A percentile compares a stretch with the other conserved stretches of the same genome.
Evolutionary conservation across 2,113 vertebrate species (phyloP).

Genomic region (Procapra przewalskii): DNA sequence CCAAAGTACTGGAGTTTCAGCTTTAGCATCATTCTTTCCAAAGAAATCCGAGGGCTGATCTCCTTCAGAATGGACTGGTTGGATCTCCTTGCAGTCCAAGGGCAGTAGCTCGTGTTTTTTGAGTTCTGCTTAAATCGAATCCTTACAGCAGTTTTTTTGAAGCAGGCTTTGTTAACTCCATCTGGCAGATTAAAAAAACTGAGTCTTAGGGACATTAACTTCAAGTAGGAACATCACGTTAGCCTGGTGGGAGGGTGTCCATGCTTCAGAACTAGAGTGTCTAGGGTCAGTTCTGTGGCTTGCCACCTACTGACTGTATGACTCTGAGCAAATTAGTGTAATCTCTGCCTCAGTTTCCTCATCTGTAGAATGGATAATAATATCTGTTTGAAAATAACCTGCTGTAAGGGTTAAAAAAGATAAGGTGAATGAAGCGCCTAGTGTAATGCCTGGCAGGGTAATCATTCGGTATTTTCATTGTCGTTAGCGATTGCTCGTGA

Average conservation of each 20-base stretch:
- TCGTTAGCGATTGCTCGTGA: background rate
- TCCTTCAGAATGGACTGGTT: too few relatives aligned
- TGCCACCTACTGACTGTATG: background rate
- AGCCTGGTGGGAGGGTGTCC: background rate
- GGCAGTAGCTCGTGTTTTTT: background rate
- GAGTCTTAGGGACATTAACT: background rate
- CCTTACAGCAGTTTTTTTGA: background rate
- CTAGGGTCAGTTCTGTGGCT: background rate
- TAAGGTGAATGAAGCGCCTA: background rate
- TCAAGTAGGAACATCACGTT: background rate
- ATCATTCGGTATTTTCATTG: background rate
- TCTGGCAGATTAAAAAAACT: slow-evolving; percentile 6
- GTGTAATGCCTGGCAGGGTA: background rate
- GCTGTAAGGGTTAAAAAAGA: background rate
- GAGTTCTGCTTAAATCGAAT: background rate
- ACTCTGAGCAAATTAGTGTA: background rate
- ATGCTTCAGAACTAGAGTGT: background rate
- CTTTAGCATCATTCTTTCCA: too few relatives aligned
- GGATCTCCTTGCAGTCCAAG: too few relatives aligned
- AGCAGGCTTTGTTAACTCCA: background rate
- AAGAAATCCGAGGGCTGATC: too few relatives aligned
- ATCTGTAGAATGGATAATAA: background rate
- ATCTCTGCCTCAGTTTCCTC: background rate
- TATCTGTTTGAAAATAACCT: background rate
- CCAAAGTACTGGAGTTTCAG: too few relatives aligned